These are phyloP conservation scores for Eubasilissa splendida DNA, from an alignment of 2,888 invertebrate species.

Conservation along the genomic window DNA sequence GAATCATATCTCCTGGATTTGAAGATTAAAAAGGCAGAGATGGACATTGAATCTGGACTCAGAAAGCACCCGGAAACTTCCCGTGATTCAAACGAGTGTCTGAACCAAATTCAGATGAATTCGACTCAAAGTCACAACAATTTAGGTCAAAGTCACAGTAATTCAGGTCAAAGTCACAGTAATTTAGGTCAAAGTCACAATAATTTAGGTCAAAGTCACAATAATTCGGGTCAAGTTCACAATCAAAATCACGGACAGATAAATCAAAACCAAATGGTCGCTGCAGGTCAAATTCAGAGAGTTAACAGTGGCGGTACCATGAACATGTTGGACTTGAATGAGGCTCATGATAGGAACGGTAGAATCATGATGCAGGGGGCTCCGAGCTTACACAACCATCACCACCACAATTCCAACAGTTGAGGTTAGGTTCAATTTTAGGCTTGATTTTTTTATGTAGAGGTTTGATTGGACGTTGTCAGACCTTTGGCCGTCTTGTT, in stretches of 20 bases:
- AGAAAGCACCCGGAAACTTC: not conserved
- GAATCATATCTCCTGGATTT: conserved; percentile 29
- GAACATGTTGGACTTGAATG: conserved; percentile 4
- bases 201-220: conserved; percentile 3
- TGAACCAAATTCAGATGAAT: conserved; percentile 2
- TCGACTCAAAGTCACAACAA: not conserved
- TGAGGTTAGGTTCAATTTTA: not conserved
- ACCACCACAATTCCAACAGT: not conserved
- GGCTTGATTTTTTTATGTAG: too few relatives aligned
- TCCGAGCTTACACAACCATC: not conserved
- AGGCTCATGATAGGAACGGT: not conserved
- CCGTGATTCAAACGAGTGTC: not conserved
- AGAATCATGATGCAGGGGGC: conserved; percentile 10
- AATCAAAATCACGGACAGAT: not conserved
- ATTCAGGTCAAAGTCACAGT: conserved; percentile 4
- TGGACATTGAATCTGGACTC: conserved; percentile 11
- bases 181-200: not conserved
- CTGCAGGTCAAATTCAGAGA: conserved; percentile 5
- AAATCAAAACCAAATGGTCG: not conserved
- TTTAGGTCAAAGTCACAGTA: not conserved
- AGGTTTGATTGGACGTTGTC: too few relatives aligned
- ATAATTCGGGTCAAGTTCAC: not conserved
- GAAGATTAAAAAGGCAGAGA: conserved; percentile 10
- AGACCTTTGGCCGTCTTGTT: too few relatives aligned
- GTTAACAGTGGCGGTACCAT: not conserved